These are phyloP conservation scores for Sinohyriopsis cumingii DNA, from an alignment of 2,888 invertebrate genomes.

Conservation along the genomic window DNA sequence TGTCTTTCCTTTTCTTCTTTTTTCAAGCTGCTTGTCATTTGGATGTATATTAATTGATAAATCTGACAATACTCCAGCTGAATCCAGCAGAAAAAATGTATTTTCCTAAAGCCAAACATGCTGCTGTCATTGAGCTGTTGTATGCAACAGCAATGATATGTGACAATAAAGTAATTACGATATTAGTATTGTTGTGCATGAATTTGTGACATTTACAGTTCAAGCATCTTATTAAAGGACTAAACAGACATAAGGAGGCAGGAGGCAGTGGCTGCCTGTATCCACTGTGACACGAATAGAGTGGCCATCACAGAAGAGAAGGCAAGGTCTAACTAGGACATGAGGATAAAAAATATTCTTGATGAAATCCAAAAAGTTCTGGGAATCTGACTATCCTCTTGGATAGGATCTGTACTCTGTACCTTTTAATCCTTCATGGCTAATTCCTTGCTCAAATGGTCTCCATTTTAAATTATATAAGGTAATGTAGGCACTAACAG, in stretches of 20 bases:
- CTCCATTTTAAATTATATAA: slow-evolving; percentile 26
- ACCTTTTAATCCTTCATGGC: slow-evolving; percentile 12
- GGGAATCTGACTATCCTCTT: slow-evolving; percentile 17
- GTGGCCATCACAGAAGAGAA: slow-evolving; percentile 29
- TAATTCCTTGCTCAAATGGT: slow-evolving; percentile 15
- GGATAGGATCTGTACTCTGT: slow-evolving; percentile 11
- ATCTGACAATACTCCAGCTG: slow-evolving; percentile 7
- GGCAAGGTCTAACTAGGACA: slow-evolving; percentile 11
- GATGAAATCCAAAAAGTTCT: slow-evolving; percentile 19
- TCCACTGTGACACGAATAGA: slow-evolving; percentile 21
- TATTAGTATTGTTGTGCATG: slow-evolving; percentile 8
- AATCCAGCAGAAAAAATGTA: slow-evolving; percentile 23
- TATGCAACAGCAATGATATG: slow-evolving; percentile 4
- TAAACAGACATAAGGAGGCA: slow-evolving; percentile 24
- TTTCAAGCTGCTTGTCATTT: neutral
- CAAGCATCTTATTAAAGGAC: slow-evolving; percentile 22
- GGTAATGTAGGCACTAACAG: slow-evolving; percentile 20
- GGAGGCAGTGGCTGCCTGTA: slow-evolving; percentile 18
- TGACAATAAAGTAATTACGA: slow-evolving; percentile 13
- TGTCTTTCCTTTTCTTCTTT: slow-evolving; percentile 16
- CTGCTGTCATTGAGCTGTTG: slow-evolving; percentile 5
- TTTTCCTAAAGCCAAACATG: slow-evolving; percentile 14
- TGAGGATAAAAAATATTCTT: slow-evolving; percentile 15
- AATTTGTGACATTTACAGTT: slow-evolving; percentile 20
- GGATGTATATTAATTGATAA: slow-evolving; percentile 5